Evolutionary conservation across 1,140 invertebrate species (phyloP), one percentile per base, ranked within the genome.

Genomic region (Mesaphorura yosii): DNA sequence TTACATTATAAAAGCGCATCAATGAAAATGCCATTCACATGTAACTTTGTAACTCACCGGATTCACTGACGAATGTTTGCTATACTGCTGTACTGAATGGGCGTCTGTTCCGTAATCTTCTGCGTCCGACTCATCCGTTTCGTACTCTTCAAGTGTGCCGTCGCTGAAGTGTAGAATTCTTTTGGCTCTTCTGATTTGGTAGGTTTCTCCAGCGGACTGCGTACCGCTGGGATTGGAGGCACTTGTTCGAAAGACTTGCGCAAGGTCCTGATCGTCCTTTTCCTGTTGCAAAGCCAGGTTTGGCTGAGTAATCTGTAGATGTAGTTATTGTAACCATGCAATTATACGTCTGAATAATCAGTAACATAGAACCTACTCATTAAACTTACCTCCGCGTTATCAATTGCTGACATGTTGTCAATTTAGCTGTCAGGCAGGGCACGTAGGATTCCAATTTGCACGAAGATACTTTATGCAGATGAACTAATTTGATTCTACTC

Each of bases 101-200:
- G 23, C 22, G 34, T 26, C 19, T 19, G 34, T 28, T 1, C 25
- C 19, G 4, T 37, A 23, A 19, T 4, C 14, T 1, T 50, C 28
- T 27, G 34, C 48, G 22, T 50, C 54, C 3, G 34, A 27, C 1
- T 58, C 55, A 28, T 57, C 53, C 3, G 47, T 39, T 31, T 61
- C 59, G 27, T 53, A 51, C 26, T 57, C 59, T 41, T 61, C 59
- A 22, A 61, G 47, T 7, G 59, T 61, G 5, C 59, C 59, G 46
- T 61, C 59, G 45, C 51, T 51, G 40, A 61, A 61, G 50, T 61
- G 53, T 6, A 61, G 44, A 34, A 58, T 31, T 45, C 51, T 48
- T 29, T 61, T 61, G 10, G 53, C 48, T 25, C 48, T 34, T 22
- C 20, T 57, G 10, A 10, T n/a, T n/a, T n/a, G n/a, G n/a, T n/a